Percentiles rank a stretch among this genome's conserved stretches.
These are phyloP conservation scores for Pachycephus smyrnensis DNA, from an alignment of 2,888 invertebrate genomes.

Conservation along the genomic window DNA sequence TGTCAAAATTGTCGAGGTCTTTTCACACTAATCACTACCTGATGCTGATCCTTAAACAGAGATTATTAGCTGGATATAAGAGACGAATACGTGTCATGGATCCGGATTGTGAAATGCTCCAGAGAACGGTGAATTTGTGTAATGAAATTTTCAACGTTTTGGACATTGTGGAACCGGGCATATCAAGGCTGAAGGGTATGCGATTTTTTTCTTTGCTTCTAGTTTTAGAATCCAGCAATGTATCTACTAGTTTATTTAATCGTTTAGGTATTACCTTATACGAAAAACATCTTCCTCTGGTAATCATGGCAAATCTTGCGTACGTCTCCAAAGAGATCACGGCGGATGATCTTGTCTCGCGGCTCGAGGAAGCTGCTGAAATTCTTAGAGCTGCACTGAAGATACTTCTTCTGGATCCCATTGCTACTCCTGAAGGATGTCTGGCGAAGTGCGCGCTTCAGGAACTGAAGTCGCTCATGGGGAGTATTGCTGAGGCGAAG, in stretches of 20 bases:
- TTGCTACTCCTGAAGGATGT: slow-evolving; percentile 79
- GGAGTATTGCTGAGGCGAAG: slow-evolving; percentile 66
- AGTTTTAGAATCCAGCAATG: background rate
- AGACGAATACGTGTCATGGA: slow-evolving; percentile 49
- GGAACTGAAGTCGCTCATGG: slow-evolving; percentile 73
- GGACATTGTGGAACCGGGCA: slow-evolving; percentile 77
- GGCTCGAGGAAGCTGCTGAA: slow-evolving; percentile 71
- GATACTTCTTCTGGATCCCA: slow-evolving; percentile 79
- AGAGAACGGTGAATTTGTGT: slow-evolving; percentile 76
- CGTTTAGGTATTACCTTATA: slow-evolving; percentile 78
- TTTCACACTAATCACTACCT: slow-evolving; percentile 78
- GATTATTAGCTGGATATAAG: slow-evolving; percentile 71
- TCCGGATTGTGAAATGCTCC: slow-evolving; percentile 69
- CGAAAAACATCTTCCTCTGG: slow-evolving; percentile 78
- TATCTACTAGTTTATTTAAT: background rate
- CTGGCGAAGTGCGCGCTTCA: slow-evolving; percentile 77
- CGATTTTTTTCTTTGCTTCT: background rate
- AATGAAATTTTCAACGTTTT: slow-evolving; percentile 75
- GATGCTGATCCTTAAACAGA: slow-evolving; percentile 78
- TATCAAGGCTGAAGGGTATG: slow-evolving; percentile 76
- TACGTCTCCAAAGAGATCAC: slow-evolving; percentile 74
- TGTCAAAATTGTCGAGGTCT: slow-evolving; percentile 69
- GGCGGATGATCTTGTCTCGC: slow-evolving; percentile 69
- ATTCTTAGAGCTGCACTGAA: slow-evolving; percentile 74
- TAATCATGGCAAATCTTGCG: slow-evolving; percentile 75